Evolutionary conservation across 2,113 vertebrate species (phyloP).

Genomic region (Hoplias malabaricus): DNA sequence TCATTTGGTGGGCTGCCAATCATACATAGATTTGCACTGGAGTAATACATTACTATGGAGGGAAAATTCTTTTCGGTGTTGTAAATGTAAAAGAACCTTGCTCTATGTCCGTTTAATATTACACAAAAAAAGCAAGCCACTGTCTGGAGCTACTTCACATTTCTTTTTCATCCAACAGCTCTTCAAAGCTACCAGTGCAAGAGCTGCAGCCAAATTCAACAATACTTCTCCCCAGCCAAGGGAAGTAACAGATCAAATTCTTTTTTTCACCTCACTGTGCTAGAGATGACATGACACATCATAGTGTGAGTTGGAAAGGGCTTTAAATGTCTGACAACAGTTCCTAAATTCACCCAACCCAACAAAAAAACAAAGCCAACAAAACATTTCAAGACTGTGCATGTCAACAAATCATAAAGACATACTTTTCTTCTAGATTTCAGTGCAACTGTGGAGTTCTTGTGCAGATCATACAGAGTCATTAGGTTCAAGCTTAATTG

Average conservation of each 20-base stretch:
- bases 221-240: constrained; percentile 48
- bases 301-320: constrained; percentile 20
- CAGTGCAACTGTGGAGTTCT: not conserved
- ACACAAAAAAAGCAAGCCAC: constrained; percentile 54
- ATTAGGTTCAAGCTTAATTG: constrained; percentile 27
- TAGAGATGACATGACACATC: constrained; percentile 27
- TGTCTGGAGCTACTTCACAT: constrained; percentile 41
- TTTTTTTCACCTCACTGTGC: constrained; percentile 3
- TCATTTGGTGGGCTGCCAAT: constrained; percentile 37
- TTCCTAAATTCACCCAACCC: not conserved
- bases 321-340: not conserved
- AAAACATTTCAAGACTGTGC: not conserved
- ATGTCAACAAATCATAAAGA: not conserved
- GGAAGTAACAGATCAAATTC: constrained; percentile 30
- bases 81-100: constrained; percentile 47
- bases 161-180: constrained; percentile 59
- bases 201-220: constrained; percentile 53
- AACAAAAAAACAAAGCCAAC: not conserved
- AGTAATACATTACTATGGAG: constrained; percentile 36
- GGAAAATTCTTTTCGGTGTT: constrained; percentile 11
- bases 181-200: constrained; percentile 49
- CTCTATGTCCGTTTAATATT: constrained; percentile 23
- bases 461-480: not conserved
- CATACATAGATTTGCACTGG: constrained; percentile 30
- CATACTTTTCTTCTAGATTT: not conserved